Conservation (phyloP, 1,140 invertebrate genomes). For the Temnothorax longispinosus region DNA sequence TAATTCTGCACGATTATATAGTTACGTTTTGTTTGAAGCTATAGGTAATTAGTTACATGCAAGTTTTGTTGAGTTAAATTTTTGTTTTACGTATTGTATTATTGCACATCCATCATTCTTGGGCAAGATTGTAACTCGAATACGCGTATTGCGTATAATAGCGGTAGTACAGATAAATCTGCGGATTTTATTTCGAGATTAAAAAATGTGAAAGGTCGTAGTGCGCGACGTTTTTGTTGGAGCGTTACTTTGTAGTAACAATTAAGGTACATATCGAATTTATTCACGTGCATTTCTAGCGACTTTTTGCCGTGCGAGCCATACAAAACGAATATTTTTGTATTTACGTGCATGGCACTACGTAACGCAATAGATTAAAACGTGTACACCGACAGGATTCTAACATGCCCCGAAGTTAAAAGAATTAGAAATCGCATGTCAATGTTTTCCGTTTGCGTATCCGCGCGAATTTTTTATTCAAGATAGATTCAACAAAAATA, state of each 20-base stretch:
- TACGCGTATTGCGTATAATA: constrained; percentile 3
- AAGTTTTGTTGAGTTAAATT: not conserved
- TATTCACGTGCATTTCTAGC: not conserved
- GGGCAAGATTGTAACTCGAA: constrained; percentile 8
- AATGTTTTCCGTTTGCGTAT: not conserved
- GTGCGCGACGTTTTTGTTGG: not conserved
- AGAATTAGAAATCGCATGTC: not conserved
- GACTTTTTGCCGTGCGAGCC: not conserved
- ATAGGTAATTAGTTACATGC: not conserved
- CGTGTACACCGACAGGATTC: not conserved
- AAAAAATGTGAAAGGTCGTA: constrained; percentile 46
- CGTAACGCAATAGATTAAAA: not conserved
- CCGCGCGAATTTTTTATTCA: not conserved
- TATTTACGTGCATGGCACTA: too few relatives aligned
- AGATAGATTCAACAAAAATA: not conserved
- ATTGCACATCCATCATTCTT: not conserved
- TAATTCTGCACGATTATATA: not conserved
- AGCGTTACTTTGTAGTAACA: constrained; percentile 13
- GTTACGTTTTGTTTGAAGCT: not conserved
- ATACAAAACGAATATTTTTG: not conserved
- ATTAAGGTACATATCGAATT: constrained; percentile 41
- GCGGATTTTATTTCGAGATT: constrained; percentile 46
- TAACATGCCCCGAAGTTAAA: not conserved
- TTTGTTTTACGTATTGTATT: not conserved
- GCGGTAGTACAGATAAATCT: not conserved